phyloP scores from a whole-genome alignment of 1,140 invertebrate genomes.

The Ridgeia piscesae region DNA sequence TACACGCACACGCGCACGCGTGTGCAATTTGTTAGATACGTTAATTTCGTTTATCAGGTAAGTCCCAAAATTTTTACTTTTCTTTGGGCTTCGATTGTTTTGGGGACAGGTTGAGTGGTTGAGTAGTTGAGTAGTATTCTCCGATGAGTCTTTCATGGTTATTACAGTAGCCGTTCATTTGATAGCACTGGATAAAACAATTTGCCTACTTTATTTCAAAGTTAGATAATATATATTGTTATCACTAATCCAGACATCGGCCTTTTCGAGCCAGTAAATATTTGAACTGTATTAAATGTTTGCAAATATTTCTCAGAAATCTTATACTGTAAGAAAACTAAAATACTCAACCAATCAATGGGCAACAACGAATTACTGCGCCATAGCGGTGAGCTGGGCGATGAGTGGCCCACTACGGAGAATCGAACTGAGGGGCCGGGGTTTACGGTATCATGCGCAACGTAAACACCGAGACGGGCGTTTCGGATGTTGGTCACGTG shows the following conservation, averaged over 20 bases:
- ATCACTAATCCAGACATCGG: background rate
- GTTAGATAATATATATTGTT: background rate
- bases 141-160: no score
- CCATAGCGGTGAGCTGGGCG: constrained; percentile 44
- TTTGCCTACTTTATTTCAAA: background rate
- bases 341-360: constrained; percentile 25
- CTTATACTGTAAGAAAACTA: background rate
- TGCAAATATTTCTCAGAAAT: background rate
- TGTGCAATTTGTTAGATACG: no score
- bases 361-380: constrained; percentile 41
- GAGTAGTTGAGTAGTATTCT: no score
- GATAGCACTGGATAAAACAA: no score
- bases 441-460: constrained; percentile 48
- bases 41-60: no score
- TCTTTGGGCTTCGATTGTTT: no score
- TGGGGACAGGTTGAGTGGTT: no score
- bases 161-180: no score
- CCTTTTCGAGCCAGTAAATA: background rate
- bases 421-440: constrained; percentile 40
- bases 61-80: no score
- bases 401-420: constrained; percentile 46
- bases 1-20: no score
- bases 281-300: background rate
- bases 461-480: constrained; percentile 34
- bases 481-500: constrained; percentile 50